phyloP scores from a whole-genome alignment of 2,797 vertebrate genomes.

The Prunella strophiata region DNA sequence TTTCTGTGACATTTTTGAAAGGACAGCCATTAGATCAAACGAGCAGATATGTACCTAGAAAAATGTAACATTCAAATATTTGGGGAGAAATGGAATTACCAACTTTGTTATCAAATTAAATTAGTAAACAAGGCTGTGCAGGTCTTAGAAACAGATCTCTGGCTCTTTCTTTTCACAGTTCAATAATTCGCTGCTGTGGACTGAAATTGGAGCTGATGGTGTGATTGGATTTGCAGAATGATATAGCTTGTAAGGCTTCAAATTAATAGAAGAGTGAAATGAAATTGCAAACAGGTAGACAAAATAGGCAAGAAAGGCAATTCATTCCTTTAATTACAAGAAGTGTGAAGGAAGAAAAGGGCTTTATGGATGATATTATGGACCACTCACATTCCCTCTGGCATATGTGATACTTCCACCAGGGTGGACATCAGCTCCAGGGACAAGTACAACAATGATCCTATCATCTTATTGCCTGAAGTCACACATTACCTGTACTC shows the following conservation, averaged over 20 bases:
- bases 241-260: neutral
- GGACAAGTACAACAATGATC: neutral
- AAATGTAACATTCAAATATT: slow-evolving; percentile 65
- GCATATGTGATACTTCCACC: neutral
- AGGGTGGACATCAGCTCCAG: neutral
- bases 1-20: slow-evolving; percentile 70
- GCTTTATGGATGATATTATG: neutral
- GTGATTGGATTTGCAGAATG: neutral
- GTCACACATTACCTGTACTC: neutral
- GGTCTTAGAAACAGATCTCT: neutral
- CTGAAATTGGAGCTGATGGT: neutral
- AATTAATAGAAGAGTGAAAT: neutral
- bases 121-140: slow-evolving; percentile 43
- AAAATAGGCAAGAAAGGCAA: neutral
- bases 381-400: neutral
- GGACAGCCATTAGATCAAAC: slow-evolving; percentile 65
- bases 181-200: neutral
- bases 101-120: slow-evolving; percentile 30
- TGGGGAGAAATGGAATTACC: slow-evolving; percentile 54
- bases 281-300: neutral
- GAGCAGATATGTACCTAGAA: slow-evolving; percentile 30
- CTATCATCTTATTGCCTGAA: rapidly evolving
- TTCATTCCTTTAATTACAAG: neutral
- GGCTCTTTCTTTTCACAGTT: neutral
- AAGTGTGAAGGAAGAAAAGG: neutral